Base-by-base conservation (phyloP, 2,113 vertebrate species). In the Cololabis saira region DNA sequence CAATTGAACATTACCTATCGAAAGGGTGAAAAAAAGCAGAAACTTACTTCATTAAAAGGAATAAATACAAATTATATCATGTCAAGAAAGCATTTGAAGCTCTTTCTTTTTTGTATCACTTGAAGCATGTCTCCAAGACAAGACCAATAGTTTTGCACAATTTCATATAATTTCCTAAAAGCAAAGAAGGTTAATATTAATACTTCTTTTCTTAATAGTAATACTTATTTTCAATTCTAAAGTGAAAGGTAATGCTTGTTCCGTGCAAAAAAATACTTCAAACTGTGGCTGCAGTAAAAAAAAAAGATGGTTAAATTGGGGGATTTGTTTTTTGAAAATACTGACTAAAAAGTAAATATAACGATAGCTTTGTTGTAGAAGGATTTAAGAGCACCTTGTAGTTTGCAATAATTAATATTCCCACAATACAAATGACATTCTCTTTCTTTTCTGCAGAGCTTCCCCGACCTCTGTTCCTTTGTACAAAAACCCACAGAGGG, bases 401-500 rank as follows among this genome's bases (percentile, higher is more conserved):
- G 17, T 76, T 73, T 44, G 59, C 76, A 69, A 47, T 48, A 16
- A 75, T 58, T 62, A 17, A 67, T 50, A 49, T 59, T 61, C 43
- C 48, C 56, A 61, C 62, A 68, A 47, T 18, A 65, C 54, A 78
- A 80, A 78, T 47, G 48, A 76, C 61, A 77, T 80, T 80, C 76
- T 41, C 45, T 81, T 84, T 42, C 56, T 71, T 82, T 24, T 75
- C 72, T 75, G 55, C 51, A 83, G 71, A 84, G 74, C 45, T 50
- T 61, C 33, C 56, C 40, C 40, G 19, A 78, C 63, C 58, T 60
- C 71, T 55, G 56, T 72, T 74, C 64, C 70, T 78, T 53, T 45
- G 3, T 67, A 83, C 65, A 87, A 85, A 83, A 27, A 88, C 69
- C 64, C 79, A 80, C 67, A 0, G 61, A 85, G 71, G 49, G 55